phyloP scores from a whole-genome alignment of 2,888 invertebrate species.

The Heteromurus nitidus region DNA sequence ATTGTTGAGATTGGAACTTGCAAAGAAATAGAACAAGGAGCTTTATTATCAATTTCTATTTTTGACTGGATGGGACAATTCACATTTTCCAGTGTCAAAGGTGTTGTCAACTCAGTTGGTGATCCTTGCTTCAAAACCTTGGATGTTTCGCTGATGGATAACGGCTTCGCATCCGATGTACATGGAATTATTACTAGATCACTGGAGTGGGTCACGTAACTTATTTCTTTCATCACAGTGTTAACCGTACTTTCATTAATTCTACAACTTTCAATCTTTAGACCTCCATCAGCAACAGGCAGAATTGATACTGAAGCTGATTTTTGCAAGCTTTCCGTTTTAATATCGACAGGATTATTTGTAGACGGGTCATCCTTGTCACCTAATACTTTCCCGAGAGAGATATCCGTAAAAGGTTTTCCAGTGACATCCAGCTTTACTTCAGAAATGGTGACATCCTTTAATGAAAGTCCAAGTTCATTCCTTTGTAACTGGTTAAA shows the following conservation, averaged over 20 bases:
- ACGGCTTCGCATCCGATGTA: conserved; percentile 57
- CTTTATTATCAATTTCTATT: conserved; percentile 42
- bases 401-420: conserved; percentile 37
- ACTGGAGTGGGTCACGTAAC: conserved; percentile 61
- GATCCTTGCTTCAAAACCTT: conserved; percentile 50
- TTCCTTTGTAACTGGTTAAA: conserved; percentile 52
- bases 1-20: conserved; percentile 57
- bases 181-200: conserved; percentile 61
- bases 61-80: not conserved
- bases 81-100: not conserved
- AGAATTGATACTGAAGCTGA: conserved; percentile 56
- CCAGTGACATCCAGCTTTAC: conserved; percentile 39
- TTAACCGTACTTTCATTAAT: conserved; percentile 18
- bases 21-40: conserved; percentile 41
- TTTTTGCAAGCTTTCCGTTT: conserved; percentile 23
- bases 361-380: conserved; percentile 19
- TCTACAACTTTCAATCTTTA: conserved; percentile 22
- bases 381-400: conserved; percentile 4
- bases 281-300: conserved; percentile 42
- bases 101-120: not conserved
- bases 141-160: conserved; percentile 49
- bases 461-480: conserved; percentile 54
- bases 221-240: conserved; percentile 55
- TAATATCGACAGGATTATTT: not conserved
- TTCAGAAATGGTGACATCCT: conserved; percentile 62